Percentiles rank a stretch among this genome's conserved stretches.
These are phyloP conservation scores for Hexactinellida sp. DNA, from an alignment of 37 sponge, comb jelly and placozoan species.

Conservation along the genomic window DNA sequence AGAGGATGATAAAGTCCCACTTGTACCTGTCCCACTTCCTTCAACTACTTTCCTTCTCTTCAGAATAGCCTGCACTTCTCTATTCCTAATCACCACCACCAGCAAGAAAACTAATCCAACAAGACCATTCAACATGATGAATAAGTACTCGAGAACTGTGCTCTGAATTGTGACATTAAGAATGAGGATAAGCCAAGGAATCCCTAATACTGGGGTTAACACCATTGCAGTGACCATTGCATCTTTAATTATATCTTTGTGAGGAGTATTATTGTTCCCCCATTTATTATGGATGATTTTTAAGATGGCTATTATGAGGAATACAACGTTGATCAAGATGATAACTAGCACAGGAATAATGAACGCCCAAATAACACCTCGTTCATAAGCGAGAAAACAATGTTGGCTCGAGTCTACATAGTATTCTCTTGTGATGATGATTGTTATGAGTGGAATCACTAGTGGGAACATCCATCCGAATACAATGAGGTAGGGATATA, in stretches of 20 bases:
- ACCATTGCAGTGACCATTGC: background rate
- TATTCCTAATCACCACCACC: background rate
- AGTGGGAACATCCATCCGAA: background rate
- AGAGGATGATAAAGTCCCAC: background rate
- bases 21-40: background rate
- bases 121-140: background rate
- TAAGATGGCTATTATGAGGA: background rate
- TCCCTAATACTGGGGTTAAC: background rate
- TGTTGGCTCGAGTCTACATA: background rate
- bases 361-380: constrained; percentile 12
- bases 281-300: background rate
- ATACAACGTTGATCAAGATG: background rate
- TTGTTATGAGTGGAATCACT: background rate
- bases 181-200: background rate
- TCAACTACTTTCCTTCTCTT: background rate
- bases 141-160: background rate
- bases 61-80: background rate
- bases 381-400: background rate
- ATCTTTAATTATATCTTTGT: background rate
- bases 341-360: background rate
- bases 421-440: background rate
- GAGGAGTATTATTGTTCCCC: background rate
- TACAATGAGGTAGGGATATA: background rate
- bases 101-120: background rate
- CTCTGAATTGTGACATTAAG: background rate